phyloP scores from a whole-genome alignment of 2,797 vertebrate species.

The Muraenolepis orangiensis region DNA sequence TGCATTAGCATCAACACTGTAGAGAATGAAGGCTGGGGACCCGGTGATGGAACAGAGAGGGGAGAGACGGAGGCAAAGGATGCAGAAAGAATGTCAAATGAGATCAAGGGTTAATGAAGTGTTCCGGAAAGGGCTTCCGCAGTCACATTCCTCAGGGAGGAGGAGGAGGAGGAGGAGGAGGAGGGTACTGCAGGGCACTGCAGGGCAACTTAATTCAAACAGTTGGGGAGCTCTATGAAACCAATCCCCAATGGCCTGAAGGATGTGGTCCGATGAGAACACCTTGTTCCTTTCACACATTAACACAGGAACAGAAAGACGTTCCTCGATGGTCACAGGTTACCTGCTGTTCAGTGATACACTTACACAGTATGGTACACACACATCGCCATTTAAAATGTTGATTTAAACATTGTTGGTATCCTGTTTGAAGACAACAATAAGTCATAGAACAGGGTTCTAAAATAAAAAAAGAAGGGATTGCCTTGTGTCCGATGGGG shows the following conservation, averaged over 20 bases:
- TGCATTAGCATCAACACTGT: too few relatives aligned
- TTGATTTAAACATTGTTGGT: too few relatives aligned
- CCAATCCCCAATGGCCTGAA: constrained; percentile 6
- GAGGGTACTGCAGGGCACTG: too few relatives aligned
- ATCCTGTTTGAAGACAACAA: too few relatives aligned
- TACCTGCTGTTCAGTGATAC: not conserved
- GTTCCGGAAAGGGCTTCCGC: constrained; percentile 33
- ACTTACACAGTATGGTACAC: not conserved
- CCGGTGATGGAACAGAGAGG: not conserved
- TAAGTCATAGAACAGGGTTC: too few relatives aligned
- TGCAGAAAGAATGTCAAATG: not conserved
- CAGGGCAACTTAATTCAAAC: constrained; percentile 69
- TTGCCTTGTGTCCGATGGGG: too few relatives aligned
- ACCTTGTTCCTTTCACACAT: not conserved
- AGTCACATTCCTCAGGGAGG: constrained; percentile 56
- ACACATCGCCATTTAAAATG: too few relatives aligned
- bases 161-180: constrained; percentile 36
- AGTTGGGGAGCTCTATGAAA: constrained; percentile 42
- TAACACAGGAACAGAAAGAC: not conserved
- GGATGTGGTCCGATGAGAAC: not conserved
- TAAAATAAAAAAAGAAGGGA: too few relatives aligned
- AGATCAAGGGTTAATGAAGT: not conserved
- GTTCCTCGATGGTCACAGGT: too few relatives aligned
- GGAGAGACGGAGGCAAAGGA: too few relatives aligned
- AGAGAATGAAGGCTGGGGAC: not conserved